phyloP scores from a whole-genome alignment of 2,797 vertebrate species.

The Synaphobranchus kaupii region DNA sequence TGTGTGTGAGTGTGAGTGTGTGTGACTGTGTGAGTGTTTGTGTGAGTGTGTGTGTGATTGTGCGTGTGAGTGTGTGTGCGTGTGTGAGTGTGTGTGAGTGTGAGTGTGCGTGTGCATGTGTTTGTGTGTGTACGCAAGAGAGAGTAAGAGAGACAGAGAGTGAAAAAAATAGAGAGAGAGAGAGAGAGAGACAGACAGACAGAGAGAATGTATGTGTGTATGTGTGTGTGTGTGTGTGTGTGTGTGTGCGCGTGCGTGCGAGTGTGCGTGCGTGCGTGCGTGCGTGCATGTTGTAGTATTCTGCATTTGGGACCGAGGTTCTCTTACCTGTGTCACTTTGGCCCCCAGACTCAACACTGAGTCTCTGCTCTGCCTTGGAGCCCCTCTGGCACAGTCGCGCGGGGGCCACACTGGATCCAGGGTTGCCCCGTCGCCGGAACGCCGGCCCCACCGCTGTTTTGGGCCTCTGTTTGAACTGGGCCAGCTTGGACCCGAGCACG shows the following conservation, averaged over 20 bases:
- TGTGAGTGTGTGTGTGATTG: background rate
- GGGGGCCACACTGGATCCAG: slow-evolving; percentile 59
- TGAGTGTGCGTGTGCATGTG: no score
- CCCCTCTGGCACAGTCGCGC: slow-evolving; percentile 73
- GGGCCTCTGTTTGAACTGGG: slow-evolving; percentile 86
- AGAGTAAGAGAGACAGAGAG: no score
- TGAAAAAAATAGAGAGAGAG: no score
- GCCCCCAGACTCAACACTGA: slow-evolving; percentile 61
- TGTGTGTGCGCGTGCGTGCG: slow-evolving; percentile 26
- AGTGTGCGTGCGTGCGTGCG: slow-evolving; percentile 34
- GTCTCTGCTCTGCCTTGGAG: slow-evolving; percentile 56
- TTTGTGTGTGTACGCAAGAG: no score
- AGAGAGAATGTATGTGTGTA: background rate
- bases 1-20: no score
- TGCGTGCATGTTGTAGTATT: slow-evolving; percentile 30
- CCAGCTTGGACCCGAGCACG: slow-evolving; percentile 74
- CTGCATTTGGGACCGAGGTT: background rate
- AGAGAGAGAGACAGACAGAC: no score
- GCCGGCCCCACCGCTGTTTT: slow-evolving; percentile 66
- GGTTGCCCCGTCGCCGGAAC: slow-evolving; percentile 73
- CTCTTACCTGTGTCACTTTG: slow-evolving; percentile 57
- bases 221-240: background rate
- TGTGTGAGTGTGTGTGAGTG: no score
- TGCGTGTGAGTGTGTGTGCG: slow-evolving; percentile 13
- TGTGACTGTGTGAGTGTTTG: no score